A percentile compares a stretch with the other conserved stretches of the same genome.
Conservation (phyloP, 2,113 vertebrate species). For the Nycticorax nycticorax region DNA sequence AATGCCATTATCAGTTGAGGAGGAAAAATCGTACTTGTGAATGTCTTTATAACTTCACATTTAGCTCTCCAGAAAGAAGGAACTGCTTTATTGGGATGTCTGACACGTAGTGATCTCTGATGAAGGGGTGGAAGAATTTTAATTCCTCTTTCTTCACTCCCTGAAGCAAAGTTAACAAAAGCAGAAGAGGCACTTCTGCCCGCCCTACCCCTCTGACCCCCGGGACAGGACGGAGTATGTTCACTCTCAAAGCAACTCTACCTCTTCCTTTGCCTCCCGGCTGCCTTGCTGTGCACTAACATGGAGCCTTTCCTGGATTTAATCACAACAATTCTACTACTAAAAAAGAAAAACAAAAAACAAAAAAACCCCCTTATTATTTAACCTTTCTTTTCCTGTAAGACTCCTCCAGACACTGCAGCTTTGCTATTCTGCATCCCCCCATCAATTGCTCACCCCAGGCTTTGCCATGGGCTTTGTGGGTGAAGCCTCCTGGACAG, state of each 20-base stretch:
- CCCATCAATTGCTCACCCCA: neutral
- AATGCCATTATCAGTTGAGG: neutral
- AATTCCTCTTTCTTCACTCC: neutral
- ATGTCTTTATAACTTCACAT: neutral
- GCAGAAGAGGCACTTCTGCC: neutral
- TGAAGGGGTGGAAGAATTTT: neutral
- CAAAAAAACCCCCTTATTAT: neutral
- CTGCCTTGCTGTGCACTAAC: fast-evolving
- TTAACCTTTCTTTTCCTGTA: neutral
- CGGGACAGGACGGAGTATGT: neutral
- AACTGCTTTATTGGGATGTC: neutral
- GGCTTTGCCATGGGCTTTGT: neutral
- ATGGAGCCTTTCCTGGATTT: neutral
- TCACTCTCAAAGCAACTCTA: neutral
- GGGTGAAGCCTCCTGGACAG: neutral
- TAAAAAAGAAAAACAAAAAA: neutral
- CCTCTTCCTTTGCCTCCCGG: neutral
- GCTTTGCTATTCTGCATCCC: neutral
- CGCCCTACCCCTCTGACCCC: neutral
- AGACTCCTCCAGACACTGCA: neutral
- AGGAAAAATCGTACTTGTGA: neutral
- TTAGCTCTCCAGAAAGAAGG: neutral
- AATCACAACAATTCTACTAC: neutral
- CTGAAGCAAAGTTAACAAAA: neutral
- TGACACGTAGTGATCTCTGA: neutral